Base-by-base conservation (phyloP, 2,113 vertebrate genomes). In the Camarhynchus parvulus region DNA sequence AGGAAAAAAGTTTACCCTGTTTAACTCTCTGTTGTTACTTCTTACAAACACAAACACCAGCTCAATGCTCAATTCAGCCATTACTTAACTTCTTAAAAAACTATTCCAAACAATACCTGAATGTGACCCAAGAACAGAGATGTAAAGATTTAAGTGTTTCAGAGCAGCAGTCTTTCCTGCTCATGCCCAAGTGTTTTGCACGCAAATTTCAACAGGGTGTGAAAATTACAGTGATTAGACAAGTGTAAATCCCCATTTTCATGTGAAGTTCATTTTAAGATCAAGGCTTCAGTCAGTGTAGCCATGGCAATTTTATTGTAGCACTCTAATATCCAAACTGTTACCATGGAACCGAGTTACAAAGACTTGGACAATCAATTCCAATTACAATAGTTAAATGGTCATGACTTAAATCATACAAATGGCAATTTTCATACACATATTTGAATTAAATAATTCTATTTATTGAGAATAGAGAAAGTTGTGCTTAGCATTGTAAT, bases 311-410 rank as follows among this genome's bases (percentile, higher is more conserved):
- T 89, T 92, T 91, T 79, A 62, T 46, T 73, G 66, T 61, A 75
- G 24, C 59, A 64, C 13, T 33, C 41, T 64, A 91, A 95, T 58
- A 95, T 53, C 58, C 62, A 73, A 92, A 92, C 31, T 53, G 44
- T 92, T 89, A 76, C 81, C 66, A 64, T 79, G 89, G 87, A 91
- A 62, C 31, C 6, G 0, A 67, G 33, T 78, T 78, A 89, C 69
- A 92, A 94, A 89, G 89, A 64, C 53, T 63, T 52, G 27, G 74
- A 44, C 53, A 87, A 82, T 75, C 64, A 72, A 37, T 92, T 95
- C 61, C 5, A 6, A 44, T 75, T 87, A 84, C 22, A 79, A 87
- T 49, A 89, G 61, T 83, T 78, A 91, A 94, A 87, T 69, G 53
- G 16, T 84, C 42, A 39, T 82, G 28, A 75, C n/a, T 97, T 84